Evolutionary conservation across 2,797 vertebrate species (phyloP).

Genomic region (Todus mexicanus): DNA sequence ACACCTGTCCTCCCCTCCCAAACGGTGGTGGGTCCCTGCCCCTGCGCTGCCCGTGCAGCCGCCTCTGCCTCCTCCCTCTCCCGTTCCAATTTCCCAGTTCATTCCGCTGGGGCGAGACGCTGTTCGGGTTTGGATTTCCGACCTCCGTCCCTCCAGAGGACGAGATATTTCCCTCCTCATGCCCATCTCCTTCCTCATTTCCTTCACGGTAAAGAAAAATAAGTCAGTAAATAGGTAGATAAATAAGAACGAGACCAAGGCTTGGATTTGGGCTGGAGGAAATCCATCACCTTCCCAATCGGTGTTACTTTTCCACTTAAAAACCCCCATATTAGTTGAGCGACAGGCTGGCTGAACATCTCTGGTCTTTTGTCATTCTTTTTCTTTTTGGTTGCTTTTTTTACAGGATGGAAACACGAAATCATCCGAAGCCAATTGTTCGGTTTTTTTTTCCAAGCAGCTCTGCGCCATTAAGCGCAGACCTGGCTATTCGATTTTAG

Average conservation of each 20-base stretch:
- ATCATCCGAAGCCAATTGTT: neutral
- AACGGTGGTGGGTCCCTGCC: slow-evolving; percentile 23
- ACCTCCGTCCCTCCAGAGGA: slow-evolving; percentile 44
- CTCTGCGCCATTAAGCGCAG: neutral
- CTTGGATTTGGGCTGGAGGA: slow-evolving; percentile 36
- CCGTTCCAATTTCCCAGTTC: neutral
- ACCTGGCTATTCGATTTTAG: neutral
- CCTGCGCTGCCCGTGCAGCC: neutral
- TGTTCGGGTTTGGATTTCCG: neutral
- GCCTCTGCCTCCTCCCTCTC: neutral
- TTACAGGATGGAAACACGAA: neutral
- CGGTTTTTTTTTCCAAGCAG: neutral
- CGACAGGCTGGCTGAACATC: slow-evolving; percentile 14
- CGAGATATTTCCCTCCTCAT: slow-evolving; percentile 13
- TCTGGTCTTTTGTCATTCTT: neutral
- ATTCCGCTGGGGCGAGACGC: neutral
- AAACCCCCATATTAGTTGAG: neutral
- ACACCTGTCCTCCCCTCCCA: slow-evolving; percentile 86
- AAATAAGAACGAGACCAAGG: slow-evolving; percentile 41
- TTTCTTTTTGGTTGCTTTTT: neutral
- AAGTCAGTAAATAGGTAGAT: neutral
- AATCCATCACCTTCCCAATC: slow-evolving; percentile 42
- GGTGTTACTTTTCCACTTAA: slow-evolving; percentile 4
- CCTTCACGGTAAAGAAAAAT: neutral
- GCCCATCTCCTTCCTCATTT: slow-evolving; percentile 46